These are phyloP conservation scores for Drosophila lacteicornis DNA, from an alignment of 1,140 invertebrate species.

Conservation along the genomic window DNA sequence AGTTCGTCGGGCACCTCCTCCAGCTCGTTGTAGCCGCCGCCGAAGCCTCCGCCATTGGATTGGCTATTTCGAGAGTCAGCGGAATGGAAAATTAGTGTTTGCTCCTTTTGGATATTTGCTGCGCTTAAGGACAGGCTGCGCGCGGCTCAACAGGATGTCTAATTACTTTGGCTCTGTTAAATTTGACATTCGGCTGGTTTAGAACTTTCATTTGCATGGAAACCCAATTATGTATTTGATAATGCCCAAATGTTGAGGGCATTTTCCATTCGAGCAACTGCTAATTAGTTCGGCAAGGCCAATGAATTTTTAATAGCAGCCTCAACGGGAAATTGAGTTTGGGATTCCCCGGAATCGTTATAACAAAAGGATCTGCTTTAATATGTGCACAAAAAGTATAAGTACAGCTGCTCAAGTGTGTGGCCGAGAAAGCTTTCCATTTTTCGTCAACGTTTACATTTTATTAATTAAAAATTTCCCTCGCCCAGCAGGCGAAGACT, in stretches of 20 bases:
- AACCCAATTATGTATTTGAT: constrained; percentile 46
- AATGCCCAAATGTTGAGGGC: constrained; percentile 45
- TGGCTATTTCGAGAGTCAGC: constrained; percentile 61
- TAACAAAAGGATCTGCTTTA: background rate
- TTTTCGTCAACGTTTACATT: constrained; percentile 69
- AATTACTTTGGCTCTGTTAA: constrained; percentile 60
- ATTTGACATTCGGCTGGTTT: constrained; percentile 54
- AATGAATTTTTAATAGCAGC: constrained; percentile 47
- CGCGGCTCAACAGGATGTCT: constrained; percentile 40
- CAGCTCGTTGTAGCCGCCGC: constrained; percentile 73
- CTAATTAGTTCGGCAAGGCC: constrained; percentile 36
- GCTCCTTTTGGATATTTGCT: background rate
- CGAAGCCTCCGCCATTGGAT: constrained; percentile 61
- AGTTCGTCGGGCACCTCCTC: constrained; percentile 85
- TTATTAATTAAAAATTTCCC: constrained; percentile 68
- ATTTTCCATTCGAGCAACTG: constrained; percentile 68
- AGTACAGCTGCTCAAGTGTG: constrained; percentile 13
- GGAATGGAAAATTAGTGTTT: constrained; percentile 69
- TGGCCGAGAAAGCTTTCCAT: constrained; percentile 9
- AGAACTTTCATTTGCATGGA: constrained; percentile 63
- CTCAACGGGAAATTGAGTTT: constrained; percentile 32
- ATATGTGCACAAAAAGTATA: background rate
- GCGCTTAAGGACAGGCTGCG: background rate
- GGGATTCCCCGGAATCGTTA: background rate
- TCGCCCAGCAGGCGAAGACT: constrained; percentile 15